A percentile compares a stretch with the other conserved stretches of the same genome.
phyloP scores from a whole-genome alignment of 2,113 vertebrate species.

The Corythoichthys haematopterus region DNA sequence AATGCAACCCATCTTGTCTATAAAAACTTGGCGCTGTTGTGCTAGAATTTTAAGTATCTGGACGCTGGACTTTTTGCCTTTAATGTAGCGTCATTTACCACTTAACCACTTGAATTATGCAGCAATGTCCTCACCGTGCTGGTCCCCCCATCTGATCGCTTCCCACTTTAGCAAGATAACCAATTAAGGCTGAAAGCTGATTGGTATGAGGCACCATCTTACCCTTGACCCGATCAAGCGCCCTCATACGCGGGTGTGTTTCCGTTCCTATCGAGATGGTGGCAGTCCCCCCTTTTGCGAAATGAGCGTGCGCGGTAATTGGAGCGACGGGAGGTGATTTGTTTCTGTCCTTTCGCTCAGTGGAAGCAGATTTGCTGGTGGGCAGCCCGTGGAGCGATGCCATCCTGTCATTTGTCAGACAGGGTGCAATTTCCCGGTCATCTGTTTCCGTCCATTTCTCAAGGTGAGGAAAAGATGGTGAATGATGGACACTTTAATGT shows the following conservation, averaged over 20 bases:
- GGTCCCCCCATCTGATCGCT: slow-evolving; percentile 37
- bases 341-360: slow-evolving; percentile 53
- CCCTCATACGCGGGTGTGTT: slow-evolving; percentile 36
- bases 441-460: slow-evolving; percentile 60
- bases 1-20: slow-evolving; percentile 46
- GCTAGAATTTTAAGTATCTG: slow-evolving; percentile 39
- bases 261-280: slow-evolving; percentile 34
- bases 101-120: slow-evolving; percentile 53
- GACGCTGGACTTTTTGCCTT: slow-evolving; percentile 9
- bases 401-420: slow-evolving; percentile 63
- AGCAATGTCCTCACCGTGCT: slow-evolving; percentile 33
- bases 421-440: slow-evolving; percentile 58
- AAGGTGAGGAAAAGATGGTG: slow-evolving; percentile 37
- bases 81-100: slow-evolving; percentile 22
- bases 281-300: slow-evolving; percentile 36
- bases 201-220: slow-evolving; percentile 47
- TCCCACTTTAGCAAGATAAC: slow-evolving; percentile 40
- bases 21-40: slow-evolving; percentile 33
- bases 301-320: slow-evolving; percentile 58
- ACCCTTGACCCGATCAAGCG: slow-evolving; percentile 53
- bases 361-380: slow-evolving; percentile 52
- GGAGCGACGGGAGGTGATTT: slow-evolving; percentile 58
- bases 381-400: slow-evolving; percentile 51
- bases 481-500: slow-evolving; percentile 49
- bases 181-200: slow-evolving; percentile 49